These are phyloP conservation scores for Oxycera nigricornis DNA, from an alignment of 2,888 invertebrate genomes.

Conservation along the genomic window DNA sequence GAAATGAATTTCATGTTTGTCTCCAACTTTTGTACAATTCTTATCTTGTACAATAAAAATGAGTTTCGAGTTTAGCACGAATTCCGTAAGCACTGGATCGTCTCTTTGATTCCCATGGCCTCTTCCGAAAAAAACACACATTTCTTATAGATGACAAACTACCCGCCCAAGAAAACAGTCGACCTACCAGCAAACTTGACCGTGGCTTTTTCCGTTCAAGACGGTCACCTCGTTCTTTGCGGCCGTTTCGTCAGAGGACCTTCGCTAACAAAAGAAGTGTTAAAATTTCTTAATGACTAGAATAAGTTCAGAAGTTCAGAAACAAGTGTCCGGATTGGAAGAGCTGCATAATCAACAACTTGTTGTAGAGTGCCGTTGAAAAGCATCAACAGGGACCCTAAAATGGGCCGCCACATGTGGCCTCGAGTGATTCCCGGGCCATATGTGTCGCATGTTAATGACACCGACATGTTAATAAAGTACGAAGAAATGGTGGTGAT, in stretches of 20 bases:
- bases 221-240: background rate
- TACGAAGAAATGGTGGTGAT: conserved; percentile 28
- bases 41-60: conserved; percentile 12
- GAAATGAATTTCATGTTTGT: background rate
- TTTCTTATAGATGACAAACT: conserved; percentile 23
- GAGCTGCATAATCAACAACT: background rate
- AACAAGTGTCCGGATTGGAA: conserved; percentile 13
- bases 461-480: conserved; percentile 45
- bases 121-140: background rate
- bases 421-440: conserved; percentile 38
- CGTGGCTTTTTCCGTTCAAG: background rate
- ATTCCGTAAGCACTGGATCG: background rate
- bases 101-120: conserved; percentile 26
- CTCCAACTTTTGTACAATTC: conserved; percentile 18
- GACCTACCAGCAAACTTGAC: background rate
- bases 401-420: conserved; percentile 36
- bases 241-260: background rate
- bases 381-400: background rate
- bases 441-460: conserved; percentile 42
- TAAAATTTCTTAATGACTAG: conserved; percentile 34
- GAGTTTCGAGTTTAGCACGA: background rate
- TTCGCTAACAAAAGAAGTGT: conserved; percentile 27
- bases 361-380: conserved; percentile 13
- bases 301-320: conserved; percentile 32
- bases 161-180: background rate